Percentiles rank a stretch among this genome's conserved stretches.
Evolutionary conservation across 2,797 vertebrate genomes (phyloP).

Genomic region (Huso huso): DNA sequence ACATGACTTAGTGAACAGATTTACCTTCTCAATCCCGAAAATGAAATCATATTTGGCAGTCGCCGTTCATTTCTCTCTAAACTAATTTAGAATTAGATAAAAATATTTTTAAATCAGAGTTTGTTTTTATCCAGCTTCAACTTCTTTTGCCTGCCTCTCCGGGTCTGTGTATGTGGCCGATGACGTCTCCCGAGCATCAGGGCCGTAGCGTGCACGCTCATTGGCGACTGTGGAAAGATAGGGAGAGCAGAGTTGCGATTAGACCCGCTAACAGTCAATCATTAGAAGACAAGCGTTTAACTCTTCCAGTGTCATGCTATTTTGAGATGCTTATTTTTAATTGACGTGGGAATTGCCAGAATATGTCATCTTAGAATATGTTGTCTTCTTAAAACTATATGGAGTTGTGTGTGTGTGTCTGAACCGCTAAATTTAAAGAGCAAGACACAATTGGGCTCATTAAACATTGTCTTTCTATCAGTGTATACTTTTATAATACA

Average conservation of each 20-base stretch:
- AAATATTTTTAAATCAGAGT: not conserved
- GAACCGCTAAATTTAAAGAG: too few species aligned
- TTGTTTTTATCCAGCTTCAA: not conserved
- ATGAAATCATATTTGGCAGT: conserved; percentile 9
- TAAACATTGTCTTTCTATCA: too few species aligned
- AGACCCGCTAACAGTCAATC: not conserved
- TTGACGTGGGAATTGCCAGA: too few species aligned
- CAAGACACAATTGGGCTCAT: too few species aligned
- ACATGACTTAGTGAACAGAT: not conserved
- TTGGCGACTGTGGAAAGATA: conserved; percentile 9
- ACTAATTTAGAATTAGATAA: not conserved
- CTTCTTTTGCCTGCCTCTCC: not conserved
- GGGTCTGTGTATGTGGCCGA: conserved; percentile 17
- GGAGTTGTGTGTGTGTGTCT: too few species aligned
- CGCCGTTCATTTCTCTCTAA: conserved; percentile 10
- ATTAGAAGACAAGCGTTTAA: not conserved
- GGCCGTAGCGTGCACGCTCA: conserved; percentile 10
- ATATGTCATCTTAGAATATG: too few species aligned
- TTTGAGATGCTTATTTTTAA: too few species aligned
- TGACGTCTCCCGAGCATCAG: conserved; percentile 17
- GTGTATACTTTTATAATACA: too few species aligned
- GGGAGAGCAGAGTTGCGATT: not conserved
- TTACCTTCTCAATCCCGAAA: conserved; percentile 25
- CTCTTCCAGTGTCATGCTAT: not conserved
- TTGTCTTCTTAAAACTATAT: too few species aligned